phyloP scores from a whole-genome alignment of 2,888 invertebrate genomes.

The Conistra vaccinii region DNA sequence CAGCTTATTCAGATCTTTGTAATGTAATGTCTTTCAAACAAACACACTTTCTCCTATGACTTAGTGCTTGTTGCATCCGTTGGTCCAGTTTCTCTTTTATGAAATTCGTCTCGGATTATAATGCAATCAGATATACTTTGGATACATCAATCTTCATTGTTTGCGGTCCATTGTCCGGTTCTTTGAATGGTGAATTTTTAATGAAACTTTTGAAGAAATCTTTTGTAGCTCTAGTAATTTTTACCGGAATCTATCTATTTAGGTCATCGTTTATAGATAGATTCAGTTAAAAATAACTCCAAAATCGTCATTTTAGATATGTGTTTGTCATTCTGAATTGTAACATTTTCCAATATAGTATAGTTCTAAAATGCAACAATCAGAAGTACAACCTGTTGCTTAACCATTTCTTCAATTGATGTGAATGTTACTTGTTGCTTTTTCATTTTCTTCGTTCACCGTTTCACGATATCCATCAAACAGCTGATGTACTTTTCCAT shows the following conservation, averaged over 20 bases:
- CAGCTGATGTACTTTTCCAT: background rate
- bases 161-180: slow-evolving; percentile 19
- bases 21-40: background rate
- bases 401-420: slow-evolving; percentile 14
- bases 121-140: slow-evolving; percentile 52
- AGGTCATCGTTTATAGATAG: background rate
- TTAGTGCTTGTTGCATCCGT: slow-evolving; percentile 19
- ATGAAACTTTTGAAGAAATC: background rate
- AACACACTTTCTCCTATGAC: slow-evolving; percentile 14
- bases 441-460: slow-evolving; percentile 31
- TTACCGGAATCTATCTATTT: background rate
- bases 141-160: slow-evolving; percentile 54
- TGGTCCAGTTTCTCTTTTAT: slow-evolving; percentile 45
- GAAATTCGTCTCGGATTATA: slow-evolving; percentile 53
- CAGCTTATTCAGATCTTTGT: background rate
- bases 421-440: slow-evolving; percentile 48
- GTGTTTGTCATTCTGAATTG: background rate
- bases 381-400: slow-evolving; percentile 48
- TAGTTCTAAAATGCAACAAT: background rate
- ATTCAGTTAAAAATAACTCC: background rate
- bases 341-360: background rate
- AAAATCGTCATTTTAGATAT: background rate
- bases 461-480: slow-evolving; percentile 12
- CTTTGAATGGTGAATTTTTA: slow-evolving; percentile 26
- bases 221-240: background rate